These are phyloP conservation scores for Homarus americanus DNA, from an alignment of 1,140 invertebrate genomes.

Conservation along the genomic window DNA sequence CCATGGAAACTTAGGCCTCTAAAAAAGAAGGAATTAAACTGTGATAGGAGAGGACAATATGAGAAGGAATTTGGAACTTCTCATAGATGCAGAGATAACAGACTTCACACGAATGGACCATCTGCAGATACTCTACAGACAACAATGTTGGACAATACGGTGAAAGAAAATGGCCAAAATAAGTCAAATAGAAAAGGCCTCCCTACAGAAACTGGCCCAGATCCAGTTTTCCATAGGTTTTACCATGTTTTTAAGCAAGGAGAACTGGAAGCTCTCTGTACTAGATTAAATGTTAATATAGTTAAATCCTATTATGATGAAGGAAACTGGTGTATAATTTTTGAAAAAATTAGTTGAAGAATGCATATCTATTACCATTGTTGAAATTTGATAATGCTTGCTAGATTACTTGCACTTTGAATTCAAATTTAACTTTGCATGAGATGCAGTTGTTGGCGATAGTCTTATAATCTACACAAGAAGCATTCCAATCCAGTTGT, in stretches of 20 bases:
- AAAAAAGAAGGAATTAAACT: conserved; percentile 77
- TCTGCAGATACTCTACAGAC: not conserved
- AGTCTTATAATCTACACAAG: not conserved
- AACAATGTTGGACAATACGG: not conserved
- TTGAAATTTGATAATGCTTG: not conserved
- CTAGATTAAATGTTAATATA: conserved; percentile 81
- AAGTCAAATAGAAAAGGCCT: conserved; percentile 25
- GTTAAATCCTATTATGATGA: conserved; percentile 93
- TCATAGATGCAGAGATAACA: conserved; percentile 14
- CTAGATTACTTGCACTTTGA: not conserved
- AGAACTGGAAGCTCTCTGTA: conserved; percentile 88
- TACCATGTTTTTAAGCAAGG: conserved; percentile 96
- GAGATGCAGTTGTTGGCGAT: not conserved
- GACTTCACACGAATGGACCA: not conserved
- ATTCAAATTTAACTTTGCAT: not conserved
- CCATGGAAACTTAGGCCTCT: conserved; percentile 79
- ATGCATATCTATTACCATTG: not conserved
- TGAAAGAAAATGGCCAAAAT: not conserved
- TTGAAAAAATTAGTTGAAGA: conserved; percentile 81
- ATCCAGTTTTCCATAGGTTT: conserved; percentile 86
- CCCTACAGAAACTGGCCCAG: conserved; percentile 76
- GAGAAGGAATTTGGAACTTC: conserved; percentile 5
- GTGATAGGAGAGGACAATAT: conserved; percentile 24
- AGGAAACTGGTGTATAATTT: conserved; percentile 95
- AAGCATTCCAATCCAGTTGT: not conserved